Evolutionary conservation across 2,113 vertebrate species (phyloP).

Genomic region (Melanerpes formicivorus): DNA sequence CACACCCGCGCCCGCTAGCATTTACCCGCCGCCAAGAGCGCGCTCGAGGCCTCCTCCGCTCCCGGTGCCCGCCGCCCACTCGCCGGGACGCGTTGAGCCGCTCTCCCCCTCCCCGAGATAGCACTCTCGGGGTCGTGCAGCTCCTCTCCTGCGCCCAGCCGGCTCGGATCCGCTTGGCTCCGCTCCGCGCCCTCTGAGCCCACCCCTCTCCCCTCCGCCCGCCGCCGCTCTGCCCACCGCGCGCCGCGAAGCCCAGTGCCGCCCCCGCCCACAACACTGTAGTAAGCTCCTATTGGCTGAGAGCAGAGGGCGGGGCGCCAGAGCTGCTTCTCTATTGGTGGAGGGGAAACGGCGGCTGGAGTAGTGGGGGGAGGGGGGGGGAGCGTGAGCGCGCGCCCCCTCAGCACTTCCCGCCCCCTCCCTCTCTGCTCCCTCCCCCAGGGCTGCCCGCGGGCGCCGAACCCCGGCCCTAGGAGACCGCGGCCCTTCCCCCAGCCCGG

Average conservation of each 20-base stretch:
- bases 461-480: neutral
- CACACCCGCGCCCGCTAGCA: neutral
- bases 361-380: neutral
- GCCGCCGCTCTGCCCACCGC: neutral
- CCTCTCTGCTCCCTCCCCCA: neutral
- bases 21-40: neutral
- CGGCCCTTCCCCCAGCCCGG: neutral
- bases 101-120: neutral
- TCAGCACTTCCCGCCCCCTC: neutral
- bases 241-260: neutral
- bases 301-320: neutral
- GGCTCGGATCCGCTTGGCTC: neutral
- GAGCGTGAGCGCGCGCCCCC: neutral
- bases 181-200: neutral
- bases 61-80: neutral
- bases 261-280: slow-evolving; percentile 52
- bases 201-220: neutral
- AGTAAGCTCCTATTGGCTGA: slow-evolving; percentile 60
- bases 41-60: neutral
- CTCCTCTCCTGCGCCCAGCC: neutral
- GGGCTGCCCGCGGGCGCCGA: neutral
- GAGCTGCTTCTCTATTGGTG: neutral
- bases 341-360: neutral
- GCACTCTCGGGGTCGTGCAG: neutral
- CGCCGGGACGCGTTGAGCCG: neutral